A percentile compares a stretch with the other conserved stretches of the same genome.
Conservation (phyloP, 2,113 vertebrate species). For the Gobiocypris rarus region DNA sequence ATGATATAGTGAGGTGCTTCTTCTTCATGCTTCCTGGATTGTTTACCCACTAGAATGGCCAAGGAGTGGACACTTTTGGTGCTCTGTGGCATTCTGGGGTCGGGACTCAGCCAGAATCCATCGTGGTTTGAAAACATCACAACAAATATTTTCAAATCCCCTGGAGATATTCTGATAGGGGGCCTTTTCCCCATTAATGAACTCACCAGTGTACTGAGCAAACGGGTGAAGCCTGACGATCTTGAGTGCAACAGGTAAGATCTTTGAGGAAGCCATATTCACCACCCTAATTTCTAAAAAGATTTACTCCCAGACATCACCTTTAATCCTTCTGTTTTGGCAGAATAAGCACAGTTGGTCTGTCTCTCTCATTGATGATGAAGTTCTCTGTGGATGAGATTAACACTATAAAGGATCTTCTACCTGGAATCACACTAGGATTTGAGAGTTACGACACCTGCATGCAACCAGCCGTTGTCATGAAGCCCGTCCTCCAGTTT, state of each 20-base stretch:
- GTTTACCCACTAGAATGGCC: constrained; percentile 58
- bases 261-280: neutral
- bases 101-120: constrained; percentile 44
- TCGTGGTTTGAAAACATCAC: constrained; percentile 61
- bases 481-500: constrained; percentile 81
- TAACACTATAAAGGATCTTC: constrained; percentile 78
- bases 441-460: constrained; percentile 81
- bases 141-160: constrained; percentile 73
- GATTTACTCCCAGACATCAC: neutral
- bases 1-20: neutral
- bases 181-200: constrained; percentile 84
- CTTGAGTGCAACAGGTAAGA: constrained; percentile 79
- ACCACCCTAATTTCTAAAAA: neutral
- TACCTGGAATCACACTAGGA: constrained; percentile 80
- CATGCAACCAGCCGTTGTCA: constrained; percentile 68
- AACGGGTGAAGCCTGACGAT: constrained; percentile 62
- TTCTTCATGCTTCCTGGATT: neutral
- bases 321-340: neutral
- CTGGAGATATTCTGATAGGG: constrained; percentile 84
- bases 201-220: constrained; percentile 55
- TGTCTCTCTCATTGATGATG: constrained; percentile 82
- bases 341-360: constrained; percentile 74
- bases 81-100: constrained; percentile 53
- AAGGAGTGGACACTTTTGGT: constrained; percentile 54
- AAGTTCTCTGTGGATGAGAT: constrained; percentile 87